phyloP scores from a whole-genome alignment of 2,113 vertebrate species.

The Phylloscopus trochilus region DNA sequence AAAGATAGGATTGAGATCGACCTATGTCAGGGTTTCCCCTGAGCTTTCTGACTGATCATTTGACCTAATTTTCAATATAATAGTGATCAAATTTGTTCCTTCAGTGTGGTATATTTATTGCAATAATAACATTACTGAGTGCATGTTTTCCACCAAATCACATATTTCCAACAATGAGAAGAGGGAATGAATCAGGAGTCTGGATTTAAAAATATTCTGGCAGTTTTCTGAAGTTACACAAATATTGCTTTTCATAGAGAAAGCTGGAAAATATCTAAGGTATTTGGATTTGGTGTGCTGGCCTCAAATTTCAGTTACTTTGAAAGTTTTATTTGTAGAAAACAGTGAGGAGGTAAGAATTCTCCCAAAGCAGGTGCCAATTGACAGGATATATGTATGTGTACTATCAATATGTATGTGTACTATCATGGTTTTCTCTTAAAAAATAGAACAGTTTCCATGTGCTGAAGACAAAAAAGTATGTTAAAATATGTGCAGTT shows the following conservation, averaged over 20 bases:
- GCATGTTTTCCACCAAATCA: not conserved
- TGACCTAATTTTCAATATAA: not conserved
- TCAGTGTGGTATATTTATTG: not conserved
- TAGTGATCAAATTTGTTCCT: not conserved
- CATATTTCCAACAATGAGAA: not conserved
- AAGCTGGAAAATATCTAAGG: not conserved
- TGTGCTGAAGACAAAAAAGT: not conserved
- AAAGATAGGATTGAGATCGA: not conserved
- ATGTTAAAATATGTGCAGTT: not conserved
- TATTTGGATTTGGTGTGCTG: not conserved
- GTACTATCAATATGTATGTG: not conserved
- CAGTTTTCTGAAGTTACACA: not conserved
- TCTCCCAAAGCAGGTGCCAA: not conserved
- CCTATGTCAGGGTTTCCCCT: not conserved
- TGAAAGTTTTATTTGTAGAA: not conserved
- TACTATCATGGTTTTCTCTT: not conserved
- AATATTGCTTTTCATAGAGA: not conserved
- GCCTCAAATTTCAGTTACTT: not conserved
- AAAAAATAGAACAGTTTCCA: not conserved
- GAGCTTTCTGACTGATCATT: not conserved
- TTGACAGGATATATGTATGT: not conserved
- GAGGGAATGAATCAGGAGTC: not conserved
- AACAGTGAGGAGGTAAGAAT: not conserved
- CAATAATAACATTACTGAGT: not conserved
- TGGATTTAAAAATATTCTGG: not conserved